Evolutionary conservation across 2,797 vertebrate species (phyloP), one percentile per base, ranked within the genome.

Genomic region (Sus cebifrons): DNA sequence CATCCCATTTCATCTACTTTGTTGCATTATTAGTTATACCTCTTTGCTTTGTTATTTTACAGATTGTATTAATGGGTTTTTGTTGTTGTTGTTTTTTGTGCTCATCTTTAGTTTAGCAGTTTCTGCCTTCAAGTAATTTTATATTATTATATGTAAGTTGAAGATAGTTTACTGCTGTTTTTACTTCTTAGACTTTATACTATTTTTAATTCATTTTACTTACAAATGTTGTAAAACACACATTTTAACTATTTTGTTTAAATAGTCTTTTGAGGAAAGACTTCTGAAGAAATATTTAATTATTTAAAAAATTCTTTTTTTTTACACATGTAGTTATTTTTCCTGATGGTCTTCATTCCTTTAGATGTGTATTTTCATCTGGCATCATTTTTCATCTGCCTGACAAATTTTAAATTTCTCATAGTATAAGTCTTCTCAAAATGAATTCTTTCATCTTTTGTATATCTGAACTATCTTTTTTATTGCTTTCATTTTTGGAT

Each of bases 401-500:
- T 74, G 32, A 36, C 29, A 86, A 36, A 49, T 67, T 86, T 29
- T 54, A 77, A 85, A 44, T 52, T 91, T 85, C 40, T 62, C 44
- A 0, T 70, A 56, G 5, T 62, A 6, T 67, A 73, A 36, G 11
- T 94, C 29, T 94, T 56, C 52, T 86, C 29, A 92, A 68, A 89
- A 84, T 86, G 18, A 67, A 65, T 52, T 75, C 2, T 68, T 78
- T 88, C 25, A 67, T n/a, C 49, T 78, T 94, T 83, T 44, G 0
- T 60, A 29, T 73, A 4, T 77, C 36, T 86, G 60, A 90, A 44
- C 11, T 90, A 62, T 17, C 20, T 70, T 44, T 49, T 49, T 60
- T 54, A 84, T 91, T 60, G n/a, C 36, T 91, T 88, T 91, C 6
- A n/a, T 52, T 74, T 92, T 85, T 96, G 20, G 74, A 84, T 40